phyloP scores from a whole-genome alignment of 2,113 vertebrate species.

The Guaruba guarouba region DNA sequence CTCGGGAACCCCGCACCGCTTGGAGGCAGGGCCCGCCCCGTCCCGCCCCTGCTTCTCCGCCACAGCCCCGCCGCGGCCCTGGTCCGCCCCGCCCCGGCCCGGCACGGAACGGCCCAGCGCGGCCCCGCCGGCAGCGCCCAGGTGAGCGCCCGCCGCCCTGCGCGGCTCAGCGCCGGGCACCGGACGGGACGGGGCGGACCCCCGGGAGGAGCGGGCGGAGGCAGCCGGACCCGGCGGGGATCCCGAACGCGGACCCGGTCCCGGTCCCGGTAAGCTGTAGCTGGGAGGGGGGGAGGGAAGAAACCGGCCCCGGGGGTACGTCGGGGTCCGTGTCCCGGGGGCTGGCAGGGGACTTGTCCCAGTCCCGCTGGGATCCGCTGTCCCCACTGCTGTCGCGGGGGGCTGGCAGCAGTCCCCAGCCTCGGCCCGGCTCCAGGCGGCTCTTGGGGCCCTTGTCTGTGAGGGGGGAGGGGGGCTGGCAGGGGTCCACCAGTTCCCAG shows the following conservation, averaged over 20 bases:
- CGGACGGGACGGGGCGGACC: background rate
- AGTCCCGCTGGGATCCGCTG: background rate
- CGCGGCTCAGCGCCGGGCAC: background rate
- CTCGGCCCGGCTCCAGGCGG: background rate
- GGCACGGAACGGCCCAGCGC: background rate
- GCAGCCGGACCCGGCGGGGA: background rate
- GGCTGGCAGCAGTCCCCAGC: background rate
- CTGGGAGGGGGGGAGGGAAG: background rate
- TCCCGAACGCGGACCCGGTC: background rate
- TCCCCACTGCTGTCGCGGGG: background rate
- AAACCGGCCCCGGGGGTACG: background rate
- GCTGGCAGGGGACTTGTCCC: background rate
- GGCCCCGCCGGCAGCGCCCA: slow-evolving; percentile 3
- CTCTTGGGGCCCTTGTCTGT: background rate
- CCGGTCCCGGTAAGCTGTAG: background rate
- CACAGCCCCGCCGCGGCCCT: background rate
- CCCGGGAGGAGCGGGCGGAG: too few relatives aligned
- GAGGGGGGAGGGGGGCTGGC: background rate
- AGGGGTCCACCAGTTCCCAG: background rate
- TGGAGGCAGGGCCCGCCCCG: background rate
- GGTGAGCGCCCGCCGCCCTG: background rate
- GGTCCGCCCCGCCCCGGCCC: background rate
- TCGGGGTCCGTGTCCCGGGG: background rate
- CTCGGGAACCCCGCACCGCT: background rate
- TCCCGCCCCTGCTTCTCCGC: background rate